phyloP scores from a whole-genome alignment of 1,140 invertebrate genomes.

The Procambarus virginalis region DNA sequence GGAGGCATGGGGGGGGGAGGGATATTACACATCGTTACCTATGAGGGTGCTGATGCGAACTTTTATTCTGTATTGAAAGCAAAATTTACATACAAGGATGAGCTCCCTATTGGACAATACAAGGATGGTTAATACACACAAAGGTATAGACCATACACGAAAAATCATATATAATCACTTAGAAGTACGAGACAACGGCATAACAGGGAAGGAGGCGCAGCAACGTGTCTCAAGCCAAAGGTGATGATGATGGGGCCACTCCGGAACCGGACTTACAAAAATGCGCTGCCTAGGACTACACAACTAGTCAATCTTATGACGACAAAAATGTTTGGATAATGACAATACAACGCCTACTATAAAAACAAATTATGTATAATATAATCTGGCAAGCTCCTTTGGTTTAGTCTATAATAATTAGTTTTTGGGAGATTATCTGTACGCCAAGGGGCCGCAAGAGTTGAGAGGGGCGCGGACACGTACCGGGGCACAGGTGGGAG shows the following conservation, averaged over 20 bases:
- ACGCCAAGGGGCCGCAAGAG: too few species aligned
- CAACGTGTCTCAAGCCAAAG: background rate
- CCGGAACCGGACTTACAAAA: background rate
- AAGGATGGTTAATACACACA: background rate
- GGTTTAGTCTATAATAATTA: background rate
- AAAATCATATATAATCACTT: conserved; percentile 5
- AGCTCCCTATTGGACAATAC: background rate
- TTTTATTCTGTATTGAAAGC: background rate
- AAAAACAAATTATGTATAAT: conserved; percentile 15
- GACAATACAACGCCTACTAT: background rate
- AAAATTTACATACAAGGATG: background rate
- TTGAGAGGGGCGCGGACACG: background rate
- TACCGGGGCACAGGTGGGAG: conserved; percentile 68
- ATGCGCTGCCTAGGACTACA: conserved; percentile 32
- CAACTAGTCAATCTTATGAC: conserved; percentile 19
- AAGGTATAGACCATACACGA: background rate
- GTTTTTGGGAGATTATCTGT: too few species aligned
- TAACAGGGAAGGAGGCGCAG: background rate
- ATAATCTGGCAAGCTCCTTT: background rate
- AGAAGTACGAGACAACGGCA: background rate
- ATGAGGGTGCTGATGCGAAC: conserved; percentile 23
- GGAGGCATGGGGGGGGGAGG: background rate
- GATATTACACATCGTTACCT: background rate
- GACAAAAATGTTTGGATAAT: background rate
- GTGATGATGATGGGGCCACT: background rate